Evolutionary conservation across 2,797 vertebrate species (phyloP).

Genomic region (Lepilemur septentrionalis): DNA sequence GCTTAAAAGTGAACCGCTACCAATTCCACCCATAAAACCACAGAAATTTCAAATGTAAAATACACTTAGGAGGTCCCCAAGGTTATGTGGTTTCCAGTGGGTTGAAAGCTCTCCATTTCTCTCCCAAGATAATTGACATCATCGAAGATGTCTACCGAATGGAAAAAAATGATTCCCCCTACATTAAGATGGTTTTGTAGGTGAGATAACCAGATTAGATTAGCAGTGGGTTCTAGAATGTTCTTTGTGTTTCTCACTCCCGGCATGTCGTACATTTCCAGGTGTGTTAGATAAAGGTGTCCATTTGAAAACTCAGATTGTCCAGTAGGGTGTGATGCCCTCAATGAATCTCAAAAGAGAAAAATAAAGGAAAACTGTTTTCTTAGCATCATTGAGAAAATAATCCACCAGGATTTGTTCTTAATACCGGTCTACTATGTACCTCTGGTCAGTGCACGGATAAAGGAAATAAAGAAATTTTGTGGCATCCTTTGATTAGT

Average conservation of each 20-base stretch:
- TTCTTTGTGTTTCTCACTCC: not conserved
- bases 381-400: not conserved
- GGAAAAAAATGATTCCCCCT: not conserved
- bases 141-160: not conserved
- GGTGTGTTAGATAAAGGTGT: accelerated
- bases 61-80: accelerated
- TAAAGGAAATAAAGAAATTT: not conserved
- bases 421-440: not conserved
- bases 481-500: not conserved
- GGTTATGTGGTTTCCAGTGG: not conserved
- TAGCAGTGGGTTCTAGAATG: not conserved
- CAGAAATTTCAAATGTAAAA: not conserved
- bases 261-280: not conserved
- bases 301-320: not conserved
- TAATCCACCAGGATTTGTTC: not conserved
- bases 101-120: not conserved
- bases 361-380: not conserved
- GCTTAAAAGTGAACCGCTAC: not conserved
- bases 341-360: not conserved
- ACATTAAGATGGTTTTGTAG: not conserved
- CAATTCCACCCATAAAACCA: accelerated
- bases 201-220: not conserved
- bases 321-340: accelerated
- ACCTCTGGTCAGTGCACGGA: not conserved
- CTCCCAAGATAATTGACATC: not conserved